A percentile compares a stretch with the other conserved stretches of the same genome.
These are phyloP conservation scores for Galemys pyrenaicus DNA, from an alignment of 2,113 vertebrate species.

Conservation along the genomic window DNA sequence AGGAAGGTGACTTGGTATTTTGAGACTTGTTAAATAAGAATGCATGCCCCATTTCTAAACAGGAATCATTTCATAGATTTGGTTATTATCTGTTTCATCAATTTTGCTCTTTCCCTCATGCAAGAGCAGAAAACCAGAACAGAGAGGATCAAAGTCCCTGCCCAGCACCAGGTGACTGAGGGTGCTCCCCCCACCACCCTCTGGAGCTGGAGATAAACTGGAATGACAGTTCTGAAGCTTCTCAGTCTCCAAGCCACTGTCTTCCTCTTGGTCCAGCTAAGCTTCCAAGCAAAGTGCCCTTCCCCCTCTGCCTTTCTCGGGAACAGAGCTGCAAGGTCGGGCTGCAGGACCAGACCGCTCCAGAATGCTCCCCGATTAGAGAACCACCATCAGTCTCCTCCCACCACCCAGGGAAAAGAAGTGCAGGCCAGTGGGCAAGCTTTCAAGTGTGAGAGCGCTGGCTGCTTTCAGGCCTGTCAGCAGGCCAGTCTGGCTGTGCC, in stretches of 20 bases:
- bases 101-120: not conserved
- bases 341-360: too few relatives aligned
- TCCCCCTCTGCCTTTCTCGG: not conserved
- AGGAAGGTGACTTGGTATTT: not conserved
- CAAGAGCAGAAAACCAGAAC: not conserved
- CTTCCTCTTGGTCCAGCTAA: not conserved
- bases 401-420: not conserved
- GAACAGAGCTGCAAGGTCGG: not conserved
- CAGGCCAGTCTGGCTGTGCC: not conserved
- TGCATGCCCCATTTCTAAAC: not conserved
- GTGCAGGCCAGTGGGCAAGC: not conserved
- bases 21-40: not conserved
- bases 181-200: not conserved
- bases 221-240: not conserved
- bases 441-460: not conserved
- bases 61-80: not conserved
- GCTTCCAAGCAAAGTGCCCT: not conserved
- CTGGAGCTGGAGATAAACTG: not conserved
- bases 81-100: not conserved
- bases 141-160: not conserved
- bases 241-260: not conserved
- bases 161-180: not conserved
- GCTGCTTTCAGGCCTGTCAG: not conserved
- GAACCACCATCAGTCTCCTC: not conserved
- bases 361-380: not conserved